Base-by-base conservation (phyloP, 2,888 invertebrate genomes). In the Anoplius nigerrimus region DNA sequence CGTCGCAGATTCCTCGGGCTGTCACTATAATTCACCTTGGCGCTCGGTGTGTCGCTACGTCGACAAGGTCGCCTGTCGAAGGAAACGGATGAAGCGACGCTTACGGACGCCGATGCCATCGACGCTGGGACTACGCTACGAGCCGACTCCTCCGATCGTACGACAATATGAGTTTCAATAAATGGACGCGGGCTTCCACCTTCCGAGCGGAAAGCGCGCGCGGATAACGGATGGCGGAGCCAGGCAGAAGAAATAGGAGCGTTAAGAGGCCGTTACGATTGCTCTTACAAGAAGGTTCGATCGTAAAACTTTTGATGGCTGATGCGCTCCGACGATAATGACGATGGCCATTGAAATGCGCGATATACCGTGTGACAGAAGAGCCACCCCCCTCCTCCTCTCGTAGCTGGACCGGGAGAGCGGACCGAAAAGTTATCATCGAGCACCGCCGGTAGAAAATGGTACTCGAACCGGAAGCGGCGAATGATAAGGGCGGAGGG, bases 121-220 rank as follows among this genome's bases (percentile, higher is more conserved):
- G 60, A 70, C 69, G 62, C 69, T n/a, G n/a, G n/a, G n/a, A n/a
- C n/a, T n/a, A n/a, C n/a, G n/a, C n/a, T n/a, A n/a, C n/a, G n/a
- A n/a, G n/a, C n/a, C n/a, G n/a, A 69, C 62, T 67, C 51, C 13
- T 51, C 55, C 45, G 16, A 48, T 57, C 48, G 66, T 57, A n/a
- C 70, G 68, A 69, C 66, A 60, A 63, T 71, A 72, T 62, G 58
- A 65, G 66, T 69, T 67, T 69, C 75, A 53, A 76, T 71, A 73
- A 69, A 64, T 71, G 61, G 45, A 48, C 20, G 15, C 20, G 18
- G 0, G 34, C n/a, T 15, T 55, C 13, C n/a, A n/a, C 42, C 42
- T 42, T 5, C 15, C 11, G 51, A n/a, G n/a, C n/a, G n/a, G n/a
- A n/a, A n/a, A n/a, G 11, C 34, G 11, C 34, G 34, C 20, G 20